These are phyloP conservation scores for Globodera ellingtonae DNA, from an alignment of 1,140 invertebrate species.

Conservation along the genomic window DNA sequence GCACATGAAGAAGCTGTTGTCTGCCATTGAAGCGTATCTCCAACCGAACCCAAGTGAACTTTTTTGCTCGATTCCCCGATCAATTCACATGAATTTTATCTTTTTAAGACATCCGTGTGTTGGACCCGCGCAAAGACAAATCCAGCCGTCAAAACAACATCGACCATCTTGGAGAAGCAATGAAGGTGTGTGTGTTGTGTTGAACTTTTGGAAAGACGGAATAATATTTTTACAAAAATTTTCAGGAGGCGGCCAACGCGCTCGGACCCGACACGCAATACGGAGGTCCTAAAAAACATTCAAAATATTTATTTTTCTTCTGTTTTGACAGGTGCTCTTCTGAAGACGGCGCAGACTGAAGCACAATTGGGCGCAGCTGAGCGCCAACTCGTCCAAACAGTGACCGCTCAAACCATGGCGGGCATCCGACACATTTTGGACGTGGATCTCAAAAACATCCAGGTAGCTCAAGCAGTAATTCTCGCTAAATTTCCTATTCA, in stretches of 20 bases:
- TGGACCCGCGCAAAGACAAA: slow-evolving; percentile 90
- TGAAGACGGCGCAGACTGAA: slow-evolving; percentile 85
- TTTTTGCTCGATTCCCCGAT: not conserved
- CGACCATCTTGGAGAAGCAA: slow-evolving; percentile 83
- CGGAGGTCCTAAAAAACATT: slow-evolving; percentile 69
- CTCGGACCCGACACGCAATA: slow-evolving; percentile 85
- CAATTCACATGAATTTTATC: not conserved
- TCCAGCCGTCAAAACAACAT: slow-evolving; percentile 81
- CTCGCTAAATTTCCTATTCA: too few relatives aligned
- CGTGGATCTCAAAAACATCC: too few relatives aligned
- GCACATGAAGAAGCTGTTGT: slow-evolving; percentile 85
- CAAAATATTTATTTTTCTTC: not conserved
- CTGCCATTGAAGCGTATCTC: slow-evolving; percentile 81
- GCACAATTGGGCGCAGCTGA: slow-evolving; percentile 84
- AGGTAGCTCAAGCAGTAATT: too few relatives aligned
- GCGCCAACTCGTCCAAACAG: slow-evolving; percentile 80
- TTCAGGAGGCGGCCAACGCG: slow-evolving; percentile 81
- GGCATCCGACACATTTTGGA: slow-evolving; percentile 70
- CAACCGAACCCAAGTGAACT: slow-evolving; percentile 86
- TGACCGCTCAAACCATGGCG: slow-evolving; percentile 81
- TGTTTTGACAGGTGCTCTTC: slow-evolving; percentile 72
- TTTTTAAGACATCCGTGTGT: slow-evolving; percentile 79
- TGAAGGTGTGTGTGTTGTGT: slow-evolving; percentile 70
- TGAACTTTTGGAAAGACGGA: not conserved
- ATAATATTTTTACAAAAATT: not conserved